These are phyloP conservation scores for Styela plicata DNA, from an alignment of 23 tunicate genomes.

Conservation along the genomic window DNA sequence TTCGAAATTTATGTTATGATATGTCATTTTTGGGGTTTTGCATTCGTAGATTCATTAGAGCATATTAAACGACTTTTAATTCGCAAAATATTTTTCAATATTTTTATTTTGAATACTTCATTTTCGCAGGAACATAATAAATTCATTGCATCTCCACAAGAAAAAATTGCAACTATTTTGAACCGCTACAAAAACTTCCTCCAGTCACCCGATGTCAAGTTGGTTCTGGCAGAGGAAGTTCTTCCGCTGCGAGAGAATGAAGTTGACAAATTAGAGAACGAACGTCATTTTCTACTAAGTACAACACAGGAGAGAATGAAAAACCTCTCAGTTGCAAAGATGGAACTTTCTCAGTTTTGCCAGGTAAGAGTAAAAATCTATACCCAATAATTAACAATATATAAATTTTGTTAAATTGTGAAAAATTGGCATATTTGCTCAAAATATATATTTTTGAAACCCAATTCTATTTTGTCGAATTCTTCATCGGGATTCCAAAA, in stretches of 20 bases:
- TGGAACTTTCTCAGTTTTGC: conserved; percentile 16
- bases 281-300: neutral
- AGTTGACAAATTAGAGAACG: conserved; percentile 12
- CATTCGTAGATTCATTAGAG: no score
- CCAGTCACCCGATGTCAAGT: conserved; percentile 4
- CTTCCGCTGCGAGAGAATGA: neutral
- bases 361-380: no score
- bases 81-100: no score
- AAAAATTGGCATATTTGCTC: no score
- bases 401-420: no score
- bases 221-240: conserved; percentile 6
- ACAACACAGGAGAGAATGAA: conserved; percentile 10
- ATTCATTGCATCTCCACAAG: conserved; percentile 17
- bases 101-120: neutral
- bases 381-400: no score
- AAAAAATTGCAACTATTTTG: conserved; percentile 5
- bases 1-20: no score
- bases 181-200: neutral
- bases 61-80: no score
- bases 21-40: no score
- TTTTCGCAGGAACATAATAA: conserved; percentile 26
- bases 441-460: no score
- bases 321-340: neutral
- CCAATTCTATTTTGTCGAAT: no score
- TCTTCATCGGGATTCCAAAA: no score